phyloP scores from a whole-genome alignment of 2,888 invertebrate species.

The Alloplasta piceator region DNA sequence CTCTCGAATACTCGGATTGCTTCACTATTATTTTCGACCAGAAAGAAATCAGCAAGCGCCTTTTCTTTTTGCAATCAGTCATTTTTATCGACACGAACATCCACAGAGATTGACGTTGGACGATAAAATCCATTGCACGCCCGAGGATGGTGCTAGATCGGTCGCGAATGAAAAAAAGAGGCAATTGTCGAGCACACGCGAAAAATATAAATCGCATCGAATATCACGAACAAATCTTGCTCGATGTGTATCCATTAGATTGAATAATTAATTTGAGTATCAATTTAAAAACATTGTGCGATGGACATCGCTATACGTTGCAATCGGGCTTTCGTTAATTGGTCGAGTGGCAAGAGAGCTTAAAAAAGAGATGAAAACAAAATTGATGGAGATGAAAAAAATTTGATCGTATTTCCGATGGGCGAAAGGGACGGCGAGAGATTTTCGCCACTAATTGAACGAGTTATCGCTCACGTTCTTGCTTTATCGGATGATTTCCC shows the following conservation, averaged over 20 bases:
- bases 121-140: not conserved
- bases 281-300: conserved; percentile 63
- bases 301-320: not conserved
- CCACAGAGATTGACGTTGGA: no score
- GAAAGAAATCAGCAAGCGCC: no score
- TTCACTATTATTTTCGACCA: no score
- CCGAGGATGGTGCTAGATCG: not conserved
- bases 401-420: no score
- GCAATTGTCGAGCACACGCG: not conserved
- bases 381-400: no score
- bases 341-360: no score
- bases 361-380: no score
- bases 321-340: no score
- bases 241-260: conserved; percentile 48
- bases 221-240: conserved; percentile 62
- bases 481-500: conserved; percentile 44
- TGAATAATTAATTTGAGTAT: conserved; percentile 68
- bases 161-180: conserved; percentile 6
- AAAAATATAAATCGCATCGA: conserved; percentile 64
- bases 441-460: conserved; percentile 33
- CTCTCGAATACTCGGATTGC: no score
- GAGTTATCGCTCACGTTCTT: conserved; percentile 8
- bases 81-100: no score
- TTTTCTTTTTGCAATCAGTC: no score
- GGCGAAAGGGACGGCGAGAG: not conserved